Evolutionary conservation across 2,888 invertebrate genomes (phyloP), one percentile per base, ranked within the genome.

Genomic region (Malthinus flaveolus): DNA sequence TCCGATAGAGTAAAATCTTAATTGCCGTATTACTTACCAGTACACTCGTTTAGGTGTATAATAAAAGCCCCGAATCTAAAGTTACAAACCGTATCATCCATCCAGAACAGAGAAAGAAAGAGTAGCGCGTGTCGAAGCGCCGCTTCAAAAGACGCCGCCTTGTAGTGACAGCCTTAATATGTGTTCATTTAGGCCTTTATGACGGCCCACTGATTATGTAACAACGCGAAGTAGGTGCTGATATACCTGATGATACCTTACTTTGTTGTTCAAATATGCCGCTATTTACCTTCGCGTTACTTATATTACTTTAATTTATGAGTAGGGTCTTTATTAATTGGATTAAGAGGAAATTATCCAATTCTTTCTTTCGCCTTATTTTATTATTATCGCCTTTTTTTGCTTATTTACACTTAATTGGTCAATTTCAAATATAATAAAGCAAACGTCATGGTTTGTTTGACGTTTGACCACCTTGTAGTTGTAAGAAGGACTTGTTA

Each of bases 121-220:
- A 61, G 56, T 57, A 61, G 65, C 67, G 67, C 66, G 69, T 68
- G 69, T 67, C 68, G 64, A 56, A 61, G 56, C 57, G 51, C 44
- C 62, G 61, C 60, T 63, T 69, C 68, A 70, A 70, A 23, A 70
- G 70, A 66, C 61, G 65, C 71, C 68, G 67, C 65, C 61, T 57
- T 63, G 65, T 67, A 69, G 67, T 67, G 70, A 68, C 70, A 68
- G 67, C 61, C 66, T 66, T 68, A 69, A 69, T 63, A 65, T 70
- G 67, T 68, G 66, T 70, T 71, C 71, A 71, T 71, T 59, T 70
- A 67, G 68, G 67, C 64, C 70, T 68, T 72, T 72, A 71, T 71
- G 70, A 70, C 66, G 67, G 67, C 69, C 71, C 70, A 69, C 68
- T 70, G 71, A 71, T 71, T 70, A 70, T 68, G 63, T 67, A 69